Base-by-base conservation (phyloP, 2,888 invertebrate genomes). In the Lochmaea crataegi region DNA sequence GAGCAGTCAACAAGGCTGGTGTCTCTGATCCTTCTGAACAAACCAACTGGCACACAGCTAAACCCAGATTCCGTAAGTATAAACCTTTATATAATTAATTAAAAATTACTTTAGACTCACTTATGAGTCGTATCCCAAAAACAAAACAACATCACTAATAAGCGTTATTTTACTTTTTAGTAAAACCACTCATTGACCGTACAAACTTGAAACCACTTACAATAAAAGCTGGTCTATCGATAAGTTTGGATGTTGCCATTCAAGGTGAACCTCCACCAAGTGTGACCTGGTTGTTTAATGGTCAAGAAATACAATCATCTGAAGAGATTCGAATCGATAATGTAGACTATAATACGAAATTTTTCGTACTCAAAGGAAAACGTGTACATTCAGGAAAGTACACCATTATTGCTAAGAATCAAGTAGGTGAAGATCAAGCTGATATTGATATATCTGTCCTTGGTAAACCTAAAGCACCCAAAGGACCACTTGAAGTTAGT, bases 1-100 rank as follows among this genome's bases (percentile, higher is more conserved):
- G 95, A n/a, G 99, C 99, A 22, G 88, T 98, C 14, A 99, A 99
- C 88, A 96, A 97, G 88, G 97, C 97, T 61, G 99, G 99, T 1
- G 93, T 92, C 57, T 96, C 96, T 0, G 96, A 96, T 81, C 95
- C 97, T 0, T 95, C 95, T 32, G 96, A 97, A 86, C 94, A 95
- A 83, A 96, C 96, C 67, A 94, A 95, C 87, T 95, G 95, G 89
- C 96, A 97, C 83, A 94, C 94, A 4, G 96, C 96, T 78, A 96
- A 96, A 84, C 89, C 96, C 32, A 89, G 96, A 86, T 96, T 92
- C 91, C 89, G 95, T 96, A 87, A 94, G 94, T 92, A 82, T 74
- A 73, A 26, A 26, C 14, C 18, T 68, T 45, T 5, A 32, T 45
- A 53, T 41, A 38, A 14, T 16, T 10, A 7, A 10, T 51, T 63